A percentile compares a stretch with the other conserved stretches of the same genome.
These are phyloP conservation scores for Pedetes capensis DNA, from an alignment of 2,113 vertebrate genomes.

Conservation along the genomic window DNA sequence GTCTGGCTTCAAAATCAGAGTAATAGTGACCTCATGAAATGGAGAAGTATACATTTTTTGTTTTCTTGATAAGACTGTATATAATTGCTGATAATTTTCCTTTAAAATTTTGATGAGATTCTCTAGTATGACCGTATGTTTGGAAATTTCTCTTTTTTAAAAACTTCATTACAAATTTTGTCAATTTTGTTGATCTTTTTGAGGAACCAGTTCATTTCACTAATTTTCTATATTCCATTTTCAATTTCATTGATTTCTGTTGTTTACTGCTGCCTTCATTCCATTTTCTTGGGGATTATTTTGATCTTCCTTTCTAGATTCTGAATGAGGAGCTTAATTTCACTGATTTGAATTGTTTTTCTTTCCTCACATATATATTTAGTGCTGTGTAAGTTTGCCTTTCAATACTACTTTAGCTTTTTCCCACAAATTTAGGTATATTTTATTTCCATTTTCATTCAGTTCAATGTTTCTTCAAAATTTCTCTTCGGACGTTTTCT, in stretches of 20 bases:
- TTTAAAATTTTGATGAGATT: neutral
- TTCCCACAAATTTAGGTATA: neutral
- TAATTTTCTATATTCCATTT: neutral
- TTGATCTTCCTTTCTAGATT: neutral
- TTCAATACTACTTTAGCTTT: neutral
- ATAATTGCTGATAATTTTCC: neutral
- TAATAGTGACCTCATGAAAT: neutral
- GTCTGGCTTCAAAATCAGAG: neutral
- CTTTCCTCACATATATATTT: neutral
- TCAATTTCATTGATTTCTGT: neutral
- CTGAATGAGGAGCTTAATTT: neutral
- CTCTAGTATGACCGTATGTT: neutral
- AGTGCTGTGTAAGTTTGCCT: neutral
- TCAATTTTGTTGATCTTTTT: neutral
- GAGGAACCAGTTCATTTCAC: neutral
- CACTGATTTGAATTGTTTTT: neutral
- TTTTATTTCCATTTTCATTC: too few relatives aligned
- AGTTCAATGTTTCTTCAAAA: neutral
- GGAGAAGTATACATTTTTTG: neutral
- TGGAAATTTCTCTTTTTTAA: neutral
- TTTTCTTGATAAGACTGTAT: neutral
- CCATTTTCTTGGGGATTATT: neutral
- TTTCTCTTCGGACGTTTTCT: neutral
- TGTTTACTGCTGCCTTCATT: too few relatives aligned
- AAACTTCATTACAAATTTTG: neutral